Evolutionary conservation across 1,140 invertebrate species (phyloP).

Genomic region (Pseudomyrmex pallidus): DNA sequence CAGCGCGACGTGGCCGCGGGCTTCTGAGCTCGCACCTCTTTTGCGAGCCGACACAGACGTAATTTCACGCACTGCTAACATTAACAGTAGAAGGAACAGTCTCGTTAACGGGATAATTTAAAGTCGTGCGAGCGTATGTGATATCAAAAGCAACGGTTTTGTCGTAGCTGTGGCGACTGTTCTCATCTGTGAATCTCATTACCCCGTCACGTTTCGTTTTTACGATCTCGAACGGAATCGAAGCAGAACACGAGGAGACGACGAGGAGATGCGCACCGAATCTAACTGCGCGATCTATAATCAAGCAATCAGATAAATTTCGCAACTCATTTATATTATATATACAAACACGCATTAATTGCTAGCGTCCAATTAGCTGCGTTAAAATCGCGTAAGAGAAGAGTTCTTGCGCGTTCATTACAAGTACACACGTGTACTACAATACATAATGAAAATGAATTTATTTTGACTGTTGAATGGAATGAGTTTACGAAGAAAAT

Average conservation of each 20-base stretch:
- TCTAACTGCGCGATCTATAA: slow-evolving; percentile 14
- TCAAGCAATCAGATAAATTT: background rate
- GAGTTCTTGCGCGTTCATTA: slow-evolving; percentile 17
- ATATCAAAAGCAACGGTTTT: slow-evolving; percentile 54
- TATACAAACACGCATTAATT: slow-evolving; percentile 9
- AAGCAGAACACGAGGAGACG: background rate
- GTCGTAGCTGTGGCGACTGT: slow-evolving; percentile 4
- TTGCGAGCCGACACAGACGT: slow-evolving; percentile 25
- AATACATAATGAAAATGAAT: slow-evolving; percentile 13
- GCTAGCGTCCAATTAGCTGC: slow-evolving; percentile 15
- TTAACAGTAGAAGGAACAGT: slow-evolving; percentile 27
- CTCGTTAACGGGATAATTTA: slow-evolving; percentile 52
- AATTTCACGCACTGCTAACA: slow-evolving; percentile 55
- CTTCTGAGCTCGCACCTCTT: slow-evolving; percentile 26
- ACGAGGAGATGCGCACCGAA: background rate
- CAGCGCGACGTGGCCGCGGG: background rate
- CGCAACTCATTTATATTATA: background rate
- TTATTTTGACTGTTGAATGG: slow-evolving; percentile 1
- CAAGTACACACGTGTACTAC: background rate
- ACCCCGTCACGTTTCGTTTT: slow-evolving; percentile 25
- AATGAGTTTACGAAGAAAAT: slow-evolving; percentile 2
- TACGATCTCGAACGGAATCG: background rate
- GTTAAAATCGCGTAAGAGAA: background rate
- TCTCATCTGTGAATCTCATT: slow-evolving; percentile 51
- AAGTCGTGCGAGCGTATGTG: slow-evolving; percentile 8